Conservation (phyloP, 2,797 vertebrate species). For the Fringilla coelebs region DNA sequence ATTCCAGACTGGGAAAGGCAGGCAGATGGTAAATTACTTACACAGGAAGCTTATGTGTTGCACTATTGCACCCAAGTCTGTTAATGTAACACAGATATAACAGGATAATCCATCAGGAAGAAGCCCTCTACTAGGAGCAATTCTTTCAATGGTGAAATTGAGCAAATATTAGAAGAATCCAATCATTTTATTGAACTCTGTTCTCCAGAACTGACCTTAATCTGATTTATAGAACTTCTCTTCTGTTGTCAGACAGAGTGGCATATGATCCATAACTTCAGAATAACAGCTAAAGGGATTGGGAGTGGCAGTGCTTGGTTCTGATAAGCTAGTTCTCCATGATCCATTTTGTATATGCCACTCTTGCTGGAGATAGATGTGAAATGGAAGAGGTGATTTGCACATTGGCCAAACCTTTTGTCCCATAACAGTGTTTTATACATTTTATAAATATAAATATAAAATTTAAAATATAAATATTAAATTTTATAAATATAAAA, state of each 20-base stretch:
- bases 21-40: conserved; percentile 8
- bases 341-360: background rate
- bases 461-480: too few relatives aligned
- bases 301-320: background rate
- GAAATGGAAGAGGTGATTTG: background rate
- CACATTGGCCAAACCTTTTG: background rate
- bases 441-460: too few relatives aligned
- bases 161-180: background rate
- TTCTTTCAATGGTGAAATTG: background rate
- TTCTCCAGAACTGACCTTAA: background rate
- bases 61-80: background rate
- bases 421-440: background rate
- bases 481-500: background rate
- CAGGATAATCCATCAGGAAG: background rate
- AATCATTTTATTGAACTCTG: background rate
- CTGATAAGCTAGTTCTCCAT: background rate
- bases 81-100: background rate
- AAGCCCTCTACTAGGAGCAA: background rate
- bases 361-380: background rate
- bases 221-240: background rate
- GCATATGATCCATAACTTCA: background rate
- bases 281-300: background rate
- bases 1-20: background rate
- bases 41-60: background rate
- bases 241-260: background rate